A percentile compares a stretch with the other conserved stretches of the same genome.
Conservation (phyloP, 2,113 vertebrate species). For the Dolichallabes microphthalmus region DNA sequence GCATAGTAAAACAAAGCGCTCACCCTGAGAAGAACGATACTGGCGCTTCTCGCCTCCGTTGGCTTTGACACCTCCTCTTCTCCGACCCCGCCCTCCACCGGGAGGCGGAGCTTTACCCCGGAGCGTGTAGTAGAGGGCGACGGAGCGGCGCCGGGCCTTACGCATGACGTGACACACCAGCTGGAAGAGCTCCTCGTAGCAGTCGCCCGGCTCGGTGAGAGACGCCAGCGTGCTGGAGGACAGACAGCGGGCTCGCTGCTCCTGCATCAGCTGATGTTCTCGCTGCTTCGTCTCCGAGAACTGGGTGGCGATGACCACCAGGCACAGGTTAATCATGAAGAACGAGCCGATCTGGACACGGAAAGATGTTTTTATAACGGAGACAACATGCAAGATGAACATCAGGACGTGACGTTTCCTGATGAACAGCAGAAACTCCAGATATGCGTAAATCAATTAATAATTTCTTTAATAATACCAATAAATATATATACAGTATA, state of each 20-base stretch:
- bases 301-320: constrained; percentile 97
- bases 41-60: constrained; percentile 69
- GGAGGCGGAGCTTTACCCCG: constrained; percentile 77
- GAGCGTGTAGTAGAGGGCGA: constrained; percentile 86
- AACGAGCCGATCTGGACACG: constrained; percentile 81
- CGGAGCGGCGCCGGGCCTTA: constrained; percentile 89
- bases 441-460: not conserved
- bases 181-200: constrained; percentile 97
- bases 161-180: constrained; percentile 92
- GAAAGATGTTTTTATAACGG: not conserved
- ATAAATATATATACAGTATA: no score
- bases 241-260: constrained; percentile 89
- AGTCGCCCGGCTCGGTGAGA: constrained; percentile 92
- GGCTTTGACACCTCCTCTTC: constrained; percentile 56
- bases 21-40: constrained; percentile 63
- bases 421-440: not conserved
- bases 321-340: constrained; percentile 95
- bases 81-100: constrained; percentile 56
- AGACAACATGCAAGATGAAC: not conserved
- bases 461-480: no score
- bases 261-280: constrained; percentile 98
- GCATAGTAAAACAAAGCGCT: constrained; percentile 45
- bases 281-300: constrained; percentile 98
- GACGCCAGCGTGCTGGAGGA: constrained; percentile 96
- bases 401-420: not conserved